Evolutionary conservation across 2,888 invertebrate genomes (phyloP).

Genomic region (Lamellibrachia satsuma): DNA sequence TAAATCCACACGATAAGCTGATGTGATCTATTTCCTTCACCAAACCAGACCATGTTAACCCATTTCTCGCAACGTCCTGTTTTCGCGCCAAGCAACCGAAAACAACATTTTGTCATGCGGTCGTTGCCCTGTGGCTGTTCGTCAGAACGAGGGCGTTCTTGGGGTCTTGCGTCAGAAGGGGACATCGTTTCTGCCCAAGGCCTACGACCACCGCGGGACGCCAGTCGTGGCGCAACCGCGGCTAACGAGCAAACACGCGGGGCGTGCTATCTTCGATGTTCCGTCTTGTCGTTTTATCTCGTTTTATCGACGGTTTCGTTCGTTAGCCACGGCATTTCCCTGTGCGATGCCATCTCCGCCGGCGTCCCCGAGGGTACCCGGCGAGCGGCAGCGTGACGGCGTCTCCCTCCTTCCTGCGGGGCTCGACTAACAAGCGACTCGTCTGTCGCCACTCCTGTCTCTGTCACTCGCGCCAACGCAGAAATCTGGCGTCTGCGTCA

Average conservation of each 20-base stretch:
- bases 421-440: background rate
- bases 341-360: background rate
- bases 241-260: background rate
- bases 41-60: background rate
- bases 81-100: background rate
- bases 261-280: background rate
- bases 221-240: background rate
- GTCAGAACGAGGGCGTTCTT: background rate
- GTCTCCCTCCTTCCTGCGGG: background rate
- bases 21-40: background rate
- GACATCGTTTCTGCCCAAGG: background rate
- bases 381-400: background rate
- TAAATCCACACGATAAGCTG: background rate
- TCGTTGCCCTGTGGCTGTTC: background rate
- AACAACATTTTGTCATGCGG: background rate
- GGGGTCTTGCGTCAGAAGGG: background rate
- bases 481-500: background rate
- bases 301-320: background rate
- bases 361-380: background rate
- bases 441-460: background rate
- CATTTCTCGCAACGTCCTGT: background rate
- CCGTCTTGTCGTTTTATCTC: slow-evolving; percentile 1
- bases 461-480: background rate
- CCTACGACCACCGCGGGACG: slow-evolving; percentile 10
- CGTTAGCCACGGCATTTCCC: slow-evolving; percentile 17